Evolutionary conservation across 53 echinoderm and acorn worm species (phyloP).

Genomic region (Apostichopus leukothele): DNA sequence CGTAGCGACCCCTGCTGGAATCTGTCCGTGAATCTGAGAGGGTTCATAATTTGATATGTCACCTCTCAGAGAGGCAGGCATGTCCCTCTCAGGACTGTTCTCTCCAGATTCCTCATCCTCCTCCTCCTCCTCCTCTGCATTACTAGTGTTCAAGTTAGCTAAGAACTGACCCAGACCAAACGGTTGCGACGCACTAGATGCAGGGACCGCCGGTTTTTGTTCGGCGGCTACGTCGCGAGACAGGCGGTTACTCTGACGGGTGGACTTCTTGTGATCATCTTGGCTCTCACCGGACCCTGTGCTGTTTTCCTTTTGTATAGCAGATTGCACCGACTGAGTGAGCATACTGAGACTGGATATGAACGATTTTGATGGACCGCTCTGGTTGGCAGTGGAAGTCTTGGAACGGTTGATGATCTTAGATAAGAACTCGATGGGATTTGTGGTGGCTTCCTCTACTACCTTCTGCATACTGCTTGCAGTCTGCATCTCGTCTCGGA

Average conservation of each 20-base stretch:
- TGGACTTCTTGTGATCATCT: not conserved
- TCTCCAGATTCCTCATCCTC: too few relatives aligned
- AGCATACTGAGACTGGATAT: slow-evolving; percentile 67
- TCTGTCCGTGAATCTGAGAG: too few relatives aligned
- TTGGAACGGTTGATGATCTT: slow-evolving; percentile 65
- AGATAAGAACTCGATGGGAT: slow-evolving; percentile 68
- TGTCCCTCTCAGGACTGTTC: too few relatives aligned
- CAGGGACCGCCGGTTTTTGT: not conserved
- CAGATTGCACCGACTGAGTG: slow-evolving; percentile 57
- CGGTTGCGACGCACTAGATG: not conserved
- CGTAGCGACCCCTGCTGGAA: too few relatives aligned
- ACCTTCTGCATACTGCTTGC: slow-evolving; percentile 38
- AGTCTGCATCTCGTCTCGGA: slow-evolving; percentile 64
- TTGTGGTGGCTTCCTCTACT: slow-evolving; percentile 66
- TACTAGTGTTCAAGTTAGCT: not conserved
- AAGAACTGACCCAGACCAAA: slow-evolving; percentile 35
- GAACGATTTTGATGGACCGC: slow-evolving; percentile 56
- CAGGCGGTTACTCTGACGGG: not conserved
- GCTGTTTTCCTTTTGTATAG: slow-evolving; percentile 34
- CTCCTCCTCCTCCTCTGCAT: not conserved
- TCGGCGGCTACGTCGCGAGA: not conserved
- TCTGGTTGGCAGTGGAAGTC: slow-evolving; percentile 26
- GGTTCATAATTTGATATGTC: too few relatives aligned
- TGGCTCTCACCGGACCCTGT: not conserved
- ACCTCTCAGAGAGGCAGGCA: too few relatives aligned